phyloP scores from a whole-genome alignment of 2,113 vertebrate species.

The Erythrocebus patas region DNA sequence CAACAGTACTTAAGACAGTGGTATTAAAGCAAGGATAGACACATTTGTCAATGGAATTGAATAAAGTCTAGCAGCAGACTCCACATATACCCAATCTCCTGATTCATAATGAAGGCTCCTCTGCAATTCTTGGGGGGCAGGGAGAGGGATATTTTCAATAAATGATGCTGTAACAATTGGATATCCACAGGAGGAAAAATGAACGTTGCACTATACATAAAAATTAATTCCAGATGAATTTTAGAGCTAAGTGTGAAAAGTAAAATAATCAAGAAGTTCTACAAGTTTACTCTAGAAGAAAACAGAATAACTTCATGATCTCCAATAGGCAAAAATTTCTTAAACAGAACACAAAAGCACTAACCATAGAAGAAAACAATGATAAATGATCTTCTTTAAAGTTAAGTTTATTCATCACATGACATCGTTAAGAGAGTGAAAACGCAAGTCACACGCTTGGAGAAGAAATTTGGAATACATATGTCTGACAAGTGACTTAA shows the following conservation, averaged over 20 bases:
- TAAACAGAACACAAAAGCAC: background rate
- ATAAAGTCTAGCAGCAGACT: background rate
- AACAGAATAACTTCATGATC: background rate
- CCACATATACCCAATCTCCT: background rate
- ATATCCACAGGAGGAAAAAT: background rate
- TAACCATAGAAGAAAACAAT: background rate
- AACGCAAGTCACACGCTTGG: background rate
- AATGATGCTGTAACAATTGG: background rate
- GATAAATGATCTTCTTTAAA: background rate
- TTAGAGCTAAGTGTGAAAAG: background rate
- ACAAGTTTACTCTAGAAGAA: background rate
- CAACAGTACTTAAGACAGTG: background rate
- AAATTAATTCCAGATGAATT: background rate
- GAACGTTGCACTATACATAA: background rate
- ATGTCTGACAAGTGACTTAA: background rate
- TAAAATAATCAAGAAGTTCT: background rate
- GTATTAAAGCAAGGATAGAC: background rate
- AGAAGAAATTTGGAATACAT: background rate
- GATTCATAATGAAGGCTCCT: background rate
- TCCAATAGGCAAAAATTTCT: background rate
- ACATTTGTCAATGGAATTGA: background rate
- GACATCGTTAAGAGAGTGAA: background rate
- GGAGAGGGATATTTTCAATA: background rate
- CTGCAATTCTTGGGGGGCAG: background rate
- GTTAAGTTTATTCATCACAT: background rate